phyloP scores from a whole-genome alignment of 2,797 vertebrate genomes.

The Sus cebifrons region DNA sequence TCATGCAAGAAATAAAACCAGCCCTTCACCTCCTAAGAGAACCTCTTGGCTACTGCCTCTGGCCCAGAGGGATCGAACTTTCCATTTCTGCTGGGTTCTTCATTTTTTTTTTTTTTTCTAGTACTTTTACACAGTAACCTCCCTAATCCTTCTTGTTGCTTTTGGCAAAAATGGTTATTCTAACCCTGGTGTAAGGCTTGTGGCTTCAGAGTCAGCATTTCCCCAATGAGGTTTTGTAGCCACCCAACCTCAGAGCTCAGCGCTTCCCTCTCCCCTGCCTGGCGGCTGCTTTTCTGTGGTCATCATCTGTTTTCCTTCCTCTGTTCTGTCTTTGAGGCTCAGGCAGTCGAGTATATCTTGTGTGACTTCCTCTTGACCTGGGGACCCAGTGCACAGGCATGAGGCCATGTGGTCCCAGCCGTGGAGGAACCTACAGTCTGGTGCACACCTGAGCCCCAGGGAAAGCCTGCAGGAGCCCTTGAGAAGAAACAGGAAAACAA shows the following conservation, averaged over 20 bases:
- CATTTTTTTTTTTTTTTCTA: conserved; percentile 27
- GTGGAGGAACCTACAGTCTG: neutral
- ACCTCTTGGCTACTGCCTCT: conserved; percentile 37
- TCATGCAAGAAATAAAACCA: conserved; percentile 58
- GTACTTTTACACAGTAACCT: conserved; percentile 53
- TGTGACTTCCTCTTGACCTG: conserved; percentile 43
- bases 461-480: neutral
- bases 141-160: conserved; percentile 70
- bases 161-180: conserved; percentile 67
- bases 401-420: neutral
- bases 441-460: neutral
- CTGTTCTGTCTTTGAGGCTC: conserved; percentile 55
- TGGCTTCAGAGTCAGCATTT: conserved; percentile 79
- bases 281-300: conserved; percentile 68
- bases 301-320: conserved; percentile 74
- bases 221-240: conserved; percentile 59
- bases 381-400: neutral
- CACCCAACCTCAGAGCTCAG: neutral
- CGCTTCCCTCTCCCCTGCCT: conserved; percentile 41
- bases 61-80: conserved; percentile 44
- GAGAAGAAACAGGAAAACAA: conserved; percentile 65
- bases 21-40: conserved; percentile 39
- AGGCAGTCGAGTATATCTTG: conserved; percentile 29
- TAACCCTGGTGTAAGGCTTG: conserved; percentile 67
- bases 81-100: conserved; percentile 67